Evolutionary conservation across 2,888 invertebrate species (phyloP), one percentile per base, ranked within the genome.

Genomic region (Serrognathus titanus): DNA sequence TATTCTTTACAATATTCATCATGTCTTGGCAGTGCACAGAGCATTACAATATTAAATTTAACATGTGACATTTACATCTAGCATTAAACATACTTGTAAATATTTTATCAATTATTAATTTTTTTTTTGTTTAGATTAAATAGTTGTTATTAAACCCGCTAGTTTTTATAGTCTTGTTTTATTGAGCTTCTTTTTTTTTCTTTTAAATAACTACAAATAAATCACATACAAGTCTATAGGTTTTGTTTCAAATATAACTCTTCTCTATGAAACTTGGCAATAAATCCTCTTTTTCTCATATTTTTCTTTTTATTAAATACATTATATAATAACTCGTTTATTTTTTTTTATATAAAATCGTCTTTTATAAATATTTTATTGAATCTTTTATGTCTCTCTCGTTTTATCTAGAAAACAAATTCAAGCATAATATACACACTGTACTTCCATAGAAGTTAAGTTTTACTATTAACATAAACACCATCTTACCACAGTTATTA

Each of bases 81-180:
- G 53, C 53, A 38, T 53, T 48, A 57, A 57, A 53, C 54, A 58
- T 48, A 36, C 24, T 55, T 57, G 58, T 58, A 58, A 57, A 57
- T 47, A 52, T 57, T 53, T 57, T 51, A 53, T 53, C 46, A 57
- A 53, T 53, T 24, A 47, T 57, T 54, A 50, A 50, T 54, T 51
- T 46, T 51, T 51, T 52, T 53, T 51, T 54, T 53, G 51, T 53
- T 43, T 38, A 47, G 57, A 48, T 52, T 58, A 53, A 55, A 56
- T 47, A 35, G 55, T 55, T 51, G 48, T 53, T 59, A 47, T 62
- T 66, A 60, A 63, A 63, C 63, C 61, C 59, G 62, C 65, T 62
- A 60, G 41, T 58, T 58, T 62, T 63, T 63, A 62, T 63, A 63
- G 63, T 65, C 65, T 65, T 65, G 57, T 62, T 61, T 64, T 63